A percentile compares a stretch with the other conserved stretches of the same genome.
These are phyloP conservation scores for Lasioglossum marginatum DNA, from an alignment of 2,888 invertebrate genomes.

Conservation along the genomic window DNA sequence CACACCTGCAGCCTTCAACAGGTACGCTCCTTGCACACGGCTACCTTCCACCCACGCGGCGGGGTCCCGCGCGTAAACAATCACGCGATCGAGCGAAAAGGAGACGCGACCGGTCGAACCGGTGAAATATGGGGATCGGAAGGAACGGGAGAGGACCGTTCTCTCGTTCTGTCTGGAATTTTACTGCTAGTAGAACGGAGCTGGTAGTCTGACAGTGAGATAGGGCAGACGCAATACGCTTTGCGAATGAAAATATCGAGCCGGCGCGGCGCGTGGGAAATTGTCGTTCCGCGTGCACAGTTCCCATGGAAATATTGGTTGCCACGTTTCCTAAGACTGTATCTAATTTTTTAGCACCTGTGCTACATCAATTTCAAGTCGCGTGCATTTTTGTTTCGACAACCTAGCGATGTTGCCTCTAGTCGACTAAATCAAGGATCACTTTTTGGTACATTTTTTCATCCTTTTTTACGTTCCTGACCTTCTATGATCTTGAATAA, in stretches of 20 bases:
- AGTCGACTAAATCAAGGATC: not conserved
- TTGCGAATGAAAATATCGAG: slow-evolving; percentile 1
- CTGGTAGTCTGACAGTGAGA: not conserved
- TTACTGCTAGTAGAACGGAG: not conserved
- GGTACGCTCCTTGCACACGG: slow-evolving; percentile 53
- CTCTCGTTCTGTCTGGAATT: not conserved
- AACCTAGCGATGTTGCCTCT: too few species aligned
- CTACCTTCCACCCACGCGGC: slow-evolving; percentile 14
- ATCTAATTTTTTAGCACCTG: not conserved
- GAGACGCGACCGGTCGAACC: slow-evolving; percentile 29
- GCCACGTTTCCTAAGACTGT: not conserved
- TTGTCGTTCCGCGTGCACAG: not conserved
- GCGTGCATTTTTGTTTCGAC: not conserved
- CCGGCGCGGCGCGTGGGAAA: not conserved
- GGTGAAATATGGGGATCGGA: slow-evolving; percentile 36
- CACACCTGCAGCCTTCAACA: slow-evolving; percentile 66
- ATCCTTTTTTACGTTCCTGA: too few species aligned
- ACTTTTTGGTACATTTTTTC: too few species aligned
- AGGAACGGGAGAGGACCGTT: not conserved
- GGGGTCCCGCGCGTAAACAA: slow-evolving; percentile 65
- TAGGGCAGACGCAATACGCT: not conserved
- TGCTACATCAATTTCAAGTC: not conserved
- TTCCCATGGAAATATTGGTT: not conserved
- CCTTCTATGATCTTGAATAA: too few species aligned
- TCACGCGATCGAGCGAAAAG: slow-evolving; percentile 57